Evolutionary conservation across 2,113 vertebrate genomes (phyloP).

Genomic region (Labeo catla): DNA sequence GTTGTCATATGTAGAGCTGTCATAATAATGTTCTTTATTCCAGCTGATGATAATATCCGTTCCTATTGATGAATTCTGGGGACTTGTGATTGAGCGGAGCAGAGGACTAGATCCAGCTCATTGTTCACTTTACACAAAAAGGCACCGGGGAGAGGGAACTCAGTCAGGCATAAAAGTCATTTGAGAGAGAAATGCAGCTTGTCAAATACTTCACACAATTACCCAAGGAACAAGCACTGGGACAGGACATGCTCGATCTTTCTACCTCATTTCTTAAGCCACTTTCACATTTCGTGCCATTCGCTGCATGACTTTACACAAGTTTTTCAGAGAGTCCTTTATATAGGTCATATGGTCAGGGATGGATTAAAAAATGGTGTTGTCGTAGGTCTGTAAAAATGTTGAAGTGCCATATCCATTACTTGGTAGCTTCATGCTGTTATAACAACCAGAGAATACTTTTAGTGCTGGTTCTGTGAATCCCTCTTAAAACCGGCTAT

Average conservation of each 20-base stretch:
- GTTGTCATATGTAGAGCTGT: conserved; percentile 69
- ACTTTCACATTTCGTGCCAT: conserved; percentile 13
- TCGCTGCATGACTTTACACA: neutral
- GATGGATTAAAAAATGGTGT: neutral
- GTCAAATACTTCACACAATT: conserved; percentile 54
- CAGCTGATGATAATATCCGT: conserved; percentile 66
- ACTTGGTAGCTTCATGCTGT: neutral
- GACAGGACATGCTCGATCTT: conserved; percentile 28
- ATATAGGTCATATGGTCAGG: neutral
- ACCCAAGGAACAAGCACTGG: conserved; percentile 10
- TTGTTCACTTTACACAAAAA: conserved; percentile 46
- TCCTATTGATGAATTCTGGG: conserved; percentile 52
- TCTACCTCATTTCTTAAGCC: conserved; percentile 45
- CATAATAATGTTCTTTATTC: conserved; percentile 66
- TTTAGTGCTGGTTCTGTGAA: neutral
- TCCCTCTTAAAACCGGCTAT: neutral
- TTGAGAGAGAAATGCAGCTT: conserved; percentile 40
- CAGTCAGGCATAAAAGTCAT: conserved; percentile 53
- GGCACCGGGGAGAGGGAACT: conserved; percentile 11
- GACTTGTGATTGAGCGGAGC: conserved; percentile 13
- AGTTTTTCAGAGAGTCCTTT: neutral
- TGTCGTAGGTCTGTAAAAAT: neutral
- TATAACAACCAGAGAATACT: conserved; percentile 45
- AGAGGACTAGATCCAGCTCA: conserved; percentile 34
- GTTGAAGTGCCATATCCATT: neutral